Base-by-base conservation (phyloP, 1,140 invertebrate genomes). In the Euura saliciscinereae region DNA sequence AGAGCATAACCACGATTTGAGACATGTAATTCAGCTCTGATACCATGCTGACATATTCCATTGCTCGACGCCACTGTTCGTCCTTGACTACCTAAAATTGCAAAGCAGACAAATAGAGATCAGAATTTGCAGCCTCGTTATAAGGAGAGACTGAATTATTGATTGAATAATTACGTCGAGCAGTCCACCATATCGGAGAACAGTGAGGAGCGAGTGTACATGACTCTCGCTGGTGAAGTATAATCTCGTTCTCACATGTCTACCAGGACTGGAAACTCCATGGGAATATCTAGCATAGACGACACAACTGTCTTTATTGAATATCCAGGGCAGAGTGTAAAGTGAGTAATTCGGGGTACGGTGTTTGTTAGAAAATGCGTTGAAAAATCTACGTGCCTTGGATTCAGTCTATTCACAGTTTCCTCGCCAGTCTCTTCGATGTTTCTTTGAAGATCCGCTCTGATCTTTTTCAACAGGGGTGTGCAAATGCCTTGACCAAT, bases 141-240 rank as follows among this genome's bases (percentile, higher is more conserved):
- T 1, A 1, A 28, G 28, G 28, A 28, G 28, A 28, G 28, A 28
- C 28, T 45, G 65, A 71, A 68, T 68, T 71, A 13, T 4, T 45
- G 44, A 69, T 45, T 10, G 8, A 65, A 72, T 51, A 88, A 90
- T 90, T 84, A 96, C 96, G 88, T 98, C 94, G 28, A 97, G 90
- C 66, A 99, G 88, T 45, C 95, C 96, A 46, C 98, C 98, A 85
- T 96, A 99, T 75, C 98, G 91, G 44, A 99, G 90, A 70, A 99
- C 96, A 7, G 97, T 99, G 66, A 99, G 90, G 70, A 99, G 87
- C 5, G 98, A 99, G 88, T 99, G 99, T 72, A 99, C 97, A 88
- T 99, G 99, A 85, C 97, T 98, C 89, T 99, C 99, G 85, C 97
- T 99, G 4, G 99, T 99, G 84, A 99, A 99, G 87, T 99, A 99